phyloP scores from a whole-genome alignment of 2,888 invertebrate species.

The Miltochrista miniata region DNA sequence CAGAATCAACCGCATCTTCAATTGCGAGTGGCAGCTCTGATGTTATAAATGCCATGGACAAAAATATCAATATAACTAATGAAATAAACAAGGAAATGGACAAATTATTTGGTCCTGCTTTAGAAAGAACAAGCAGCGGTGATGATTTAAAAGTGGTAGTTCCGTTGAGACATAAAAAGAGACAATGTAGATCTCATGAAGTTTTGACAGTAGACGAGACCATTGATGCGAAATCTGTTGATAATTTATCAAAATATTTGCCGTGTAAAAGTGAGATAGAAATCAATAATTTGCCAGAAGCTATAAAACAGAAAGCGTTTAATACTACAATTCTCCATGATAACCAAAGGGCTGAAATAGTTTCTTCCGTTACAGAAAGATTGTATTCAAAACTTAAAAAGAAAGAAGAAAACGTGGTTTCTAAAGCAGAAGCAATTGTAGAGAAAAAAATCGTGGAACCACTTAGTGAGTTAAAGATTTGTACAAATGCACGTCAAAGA shows the following conservation, averaged over 20 bases:
- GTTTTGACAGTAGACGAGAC: constrained; percentile 58
- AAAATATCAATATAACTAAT: constrained; percentile 54
- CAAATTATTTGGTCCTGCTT: constrained; percentile 64
- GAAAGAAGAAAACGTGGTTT: constrained; percentile 75
- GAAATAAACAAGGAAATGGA: constrained; percentile 73
- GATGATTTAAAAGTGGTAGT: constrained; percentile 68
- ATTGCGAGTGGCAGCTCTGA: constrained; percentile 67
- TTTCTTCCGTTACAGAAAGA: constrained; percentile 88
- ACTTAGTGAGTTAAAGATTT: constrained; percentile 81
- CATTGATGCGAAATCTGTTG: constrained; percentile 29
- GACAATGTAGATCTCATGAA: constrained; percentile 78
- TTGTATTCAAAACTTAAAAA: constrained; percentile 84
- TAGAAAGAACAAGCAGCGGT: constrained; percentile 74
- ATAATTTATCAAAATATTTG: constrained; percentile 37
- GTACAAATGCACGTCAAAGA: constrained; percentile 83
- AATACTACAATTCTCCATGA: constrained; percentile 65
- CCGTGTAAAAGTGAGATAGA: constrained; percentile 50
- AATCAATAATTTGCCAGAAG: constrained; percentile 39
- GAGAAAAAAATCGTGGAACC: constrained; percentile 74
- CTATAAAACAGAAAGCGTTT: constrained; percentile 45
- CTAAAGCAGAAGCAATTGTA: constrained; percentile 66
- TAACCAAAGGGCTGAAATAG: constrained; percentile 86
- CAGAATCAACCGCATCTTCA: constrained; percentile 61
- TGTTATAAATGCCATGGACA: constrained; percentile 56
- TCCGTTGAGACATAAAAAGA: constrained; percentile 66